Percentiles rank a stretch among this genome's conserved stretches.
Evolutionary conservation across 2,113 vertebrate genomes (phyloP).

Genomic region (Agapornis roseicollis): DNA sequence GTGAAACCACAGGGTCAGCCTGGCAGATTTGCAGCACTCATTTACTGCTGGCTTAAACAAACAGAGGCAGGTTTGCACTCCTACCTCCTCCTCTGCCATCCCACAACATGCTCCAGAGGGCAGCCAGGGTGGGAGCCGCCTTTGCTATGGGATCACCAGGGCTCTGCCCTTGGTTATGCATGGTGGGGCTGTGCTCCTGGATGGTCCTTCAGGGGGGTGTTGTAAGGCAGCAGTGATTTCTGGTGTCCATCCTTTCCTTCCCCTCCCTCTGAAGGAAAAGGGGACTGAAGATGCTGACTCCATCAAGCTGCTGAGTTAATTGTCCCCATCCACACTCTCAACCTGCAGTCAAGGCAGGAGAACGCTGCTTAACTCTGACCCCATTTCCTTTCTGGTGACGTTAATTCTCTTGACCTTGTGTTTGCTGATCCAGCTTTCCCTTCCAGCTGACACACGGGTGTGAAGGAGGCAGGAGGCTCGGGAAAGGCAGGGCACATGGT

Average conservation of each 20-base stretch:
- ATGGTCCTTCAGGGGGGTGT: not conserved
- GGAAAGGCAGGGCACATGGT: not conserved
- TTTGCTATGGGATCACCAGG: rapidly evolving
- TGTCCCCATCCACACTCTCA: not conserved
- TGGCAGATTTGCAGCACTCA: conserved; percentile 23
- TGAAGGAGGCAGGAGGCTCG: not conserved
- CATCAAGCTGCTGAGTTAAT: conserved; percentile 13
- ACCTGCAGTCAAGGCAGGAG: not conserved
- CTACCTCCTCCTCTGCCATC: not conserved
- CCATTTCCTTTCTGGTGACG: not conserved
- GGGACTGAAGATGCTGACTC: not conserved
- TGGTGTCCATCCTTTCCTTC: not conserved
- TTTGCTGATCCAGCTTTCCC: not conserved
- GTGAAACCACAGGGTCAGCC: conserved; percentile 31
- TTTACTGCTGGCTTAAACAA: conserved; percentile 22
- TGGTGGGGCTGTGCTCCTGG: not conserved
- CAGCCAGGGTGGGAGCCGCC: rapidly evolving
- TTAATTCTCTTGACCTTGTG: not conserved
- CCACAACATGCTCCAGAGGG: not conserved
- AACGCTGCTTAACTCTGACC: not conserved
- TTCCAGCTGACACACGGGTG: not conserved
- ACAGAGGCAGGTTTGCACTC: not conserved
- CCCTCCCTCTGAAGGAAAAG: not conserved
- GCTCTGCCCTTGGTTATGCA: not conserved
- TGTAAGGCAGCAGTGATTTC: not conserved